A percentile compares a stretch with the other conserved stretches of the same genome.
These are phyloP conservation scores for Pectinophora gossypiella DNA, from an alignment of 1,140 invertebrate genomes.

Conservation along the genomic window DNA sequence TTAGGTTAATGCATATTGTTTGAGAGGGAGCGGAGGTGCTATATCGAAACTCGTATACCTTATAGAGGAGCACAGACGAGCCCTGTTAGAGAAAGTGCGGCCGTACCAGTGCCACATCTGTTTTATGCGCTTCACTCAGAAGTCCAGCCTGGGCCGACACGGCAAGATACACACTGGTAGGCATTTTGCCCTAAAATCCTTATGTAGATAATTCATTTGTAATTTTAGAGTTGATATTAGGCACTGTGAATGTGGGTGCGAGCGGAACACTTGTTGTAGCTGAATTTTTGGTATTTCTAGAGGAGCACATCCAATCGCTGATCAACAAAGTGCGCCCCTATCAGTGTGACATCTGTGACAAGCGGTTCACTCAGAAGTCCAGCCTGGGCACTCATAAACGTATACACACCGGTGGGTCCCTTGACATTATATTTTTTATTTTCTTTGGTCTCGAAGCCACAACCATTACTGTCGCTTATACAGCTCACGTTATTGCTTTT, in stretches of 20 bases:
- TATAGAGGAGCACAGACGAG: constrained; percentile 77
- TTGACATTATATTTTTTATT: constrained; percentile 63
- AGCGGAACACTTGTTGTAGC: constrained; percentile 55
- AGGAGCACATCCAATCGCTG: constrained; percentile 77
- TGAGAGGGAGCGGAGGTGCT: constrained; percentile 55
- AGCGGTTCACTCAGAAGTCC: constrained; percentile 86
- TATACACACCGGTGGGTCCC: constrained; percentile 84
- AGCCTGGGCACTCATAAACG: constrained; percentile 89
- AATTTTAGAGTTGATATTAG: constrained; percentile 59
- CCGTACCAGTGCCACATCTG: constrained; percentile 80
- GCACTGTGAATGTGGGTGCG: constrained; percentile 39
- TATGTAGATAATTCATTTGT: constrained; percentile 64
- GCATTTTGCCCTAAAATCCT: constrained; percentile 74
- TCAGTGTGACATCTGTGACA: constrained; percentile 85
- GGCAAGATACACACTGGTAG: constrained; percentile 76
- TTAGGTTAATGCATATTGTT: constrained; percentile 41
- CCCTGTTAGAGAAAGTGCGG: constrained; percentile 77
- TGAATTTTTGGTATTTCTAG: constrained; percentile 74
- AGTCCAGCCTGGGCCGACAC: constrained; percentile 76
- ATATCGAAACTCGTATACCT: constrained; percentile 72
- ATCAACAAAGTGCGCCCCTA: constrained; percentile 82
- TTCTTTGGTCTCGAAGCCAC: constrained; percentile 64
- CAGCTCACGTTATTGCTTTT: constrained; percentile 33
- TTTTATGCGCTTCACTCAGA: constrained; percentile 78
- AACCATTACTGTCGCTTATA: constrained; percentile 27